Evolutionary conservation across 2,888 invertebrate genomes (phyloP).

Genomic region (Colostygia pectinataria): DNA sequence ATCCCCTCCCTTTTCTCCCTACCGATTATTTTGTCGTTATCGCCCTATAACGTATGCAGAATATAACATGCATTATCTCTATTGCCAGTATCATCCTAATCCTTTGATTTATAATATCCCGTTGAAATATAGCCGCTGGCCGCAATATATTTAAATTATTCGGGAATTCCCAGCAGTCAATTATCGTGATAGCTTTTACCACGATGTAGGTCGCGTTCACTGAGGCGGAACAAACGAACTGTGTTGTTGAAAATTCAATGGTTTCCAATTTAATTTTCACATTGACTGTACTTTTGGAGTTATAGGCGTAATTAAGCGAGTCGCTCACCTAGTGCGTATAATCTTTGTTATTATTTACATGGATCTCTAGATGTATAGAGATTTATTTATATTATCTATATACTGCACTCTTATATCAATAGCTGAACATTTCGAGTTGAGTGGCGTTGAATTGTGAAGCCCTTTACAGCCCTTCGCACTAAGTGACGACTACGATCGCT

Average conservation of each 20-base stretch:
- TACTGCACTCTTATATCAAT: too few relatives aligned
- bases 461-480: too few relatives aligned
- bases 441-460: too few relatives aligned
- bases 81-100: constrained; percentile 77
- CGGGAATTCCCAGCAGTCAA: constrained; percentile 62
- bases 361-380: too few relatives aligned
- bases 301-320: too few relatives aligned
- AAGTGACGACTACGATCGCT: too few relatives aligned
- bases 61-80: constrained; percentile 77
- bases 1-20: constrained; percentile 43
- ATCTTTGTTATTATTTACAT: too few relatives aligned
- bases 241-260: constrained; percentile 44
- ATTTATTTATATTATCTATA: too few relatives aligned
- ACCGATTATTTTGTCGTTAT: constrained; percentile 78
- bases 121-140: constrained; percentile 73
- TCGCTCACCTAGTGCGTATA: too few relatives aligned
- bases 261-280: constrained; percentile 38
- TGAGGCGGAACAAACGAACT: constrained; percentile 44
- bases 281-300: constrained; percentile 10
- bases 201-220: constrained; percentile 55
- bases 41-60: constrained; percentile 79
- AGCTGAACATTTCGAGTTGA: too few relatives aligned
- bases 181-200: constrained; percentile 77
- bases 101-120: constrained; percentile 80
- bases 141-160: constrained; percentile 80